Evolutionary conservation across 2,113 vertebrate species (phyloP), one percentile per base, ranked within the genome.

Genomic region (Semnopithecus entellus): DNA sequence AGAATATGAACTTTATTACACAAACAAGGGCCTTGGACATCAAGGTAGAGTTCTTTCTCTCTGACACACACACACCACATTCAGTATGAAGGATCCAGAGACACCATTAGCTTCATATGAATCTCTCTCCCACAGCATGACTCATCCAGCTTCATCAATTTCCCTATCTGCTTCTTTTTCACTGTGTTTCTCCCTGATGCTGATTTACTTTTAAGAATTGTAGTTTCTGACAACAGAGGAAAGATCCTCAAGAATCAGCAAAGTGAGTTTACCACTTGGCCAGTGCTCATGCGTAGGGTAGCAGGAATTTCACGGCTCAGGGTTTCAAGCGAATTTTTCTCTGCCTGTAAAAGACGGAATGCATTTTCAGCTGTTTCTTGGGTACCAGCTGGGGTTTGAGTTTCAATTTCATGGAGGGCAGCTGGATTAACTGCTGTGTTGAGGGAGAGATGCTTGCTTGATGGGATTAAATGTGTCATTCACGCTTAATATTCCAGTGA

Each of bases 361-460:
- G 25, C 64, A 6, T 78, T 86, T 83, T 92, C 95, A 97, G 95
- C 86, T 90, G 94, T 89, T 91, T 79, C 25, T 30, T 68, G 45
- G 57, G 18, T 27, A 16, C 68, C 90, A 83, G 91, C 84, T 48
- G 72, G 57, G 88, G 40, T 23, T 17, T n/a, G 40, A n/a, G 59
- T 88, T 93, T 95, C 45, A 18, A 4, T 88, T 92, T 95, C 84
- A 82, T 1, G 13, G 87, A 57, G 27, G 45, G 20, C 90, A 94
- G 73, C 81, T 14, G 64, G 92, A 8, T 82, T 20, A 82, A 57
- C n/a, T 55, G 32, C 35, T 0, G n/a, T 12, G 52, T 0, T 1
- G 82, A 55, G 52, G 30, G 55, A 93, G 81, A 86, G n/a, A 64
- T 0, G 4, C 30, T 45, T 76, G 88, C 48, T 92, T 32, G 35